These are phyloP conservation scores for Temnopleurus reevesii DNA, from an alignment of 53 echinoderm and acorn worm species.

Conservation along the genomic window DNA sequence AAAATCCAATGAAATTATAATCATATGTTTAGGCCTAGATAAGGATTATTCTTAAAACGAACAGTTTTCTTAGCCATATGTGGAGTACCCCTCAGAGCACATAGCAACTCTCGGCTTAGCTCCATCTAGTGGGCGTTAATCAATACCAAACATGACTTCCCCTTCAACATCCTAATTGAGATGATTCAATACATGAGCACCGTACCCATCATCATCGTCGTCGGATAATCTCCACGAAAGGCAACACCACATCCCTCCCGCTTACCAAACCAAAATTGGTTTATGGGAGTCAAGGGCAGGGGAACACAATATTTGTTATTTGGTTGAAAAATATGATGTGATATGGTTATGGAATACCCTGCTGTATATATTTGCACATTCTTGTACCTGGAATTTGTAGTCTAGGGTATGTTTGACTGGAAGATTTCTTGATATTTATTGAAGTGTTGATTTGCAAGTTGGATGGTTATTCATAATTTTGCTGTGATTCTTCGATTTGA, in stretches of 20 bases:
- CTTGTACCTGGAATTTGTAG: constrained; percentile 8
- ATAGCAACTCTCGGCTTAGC: not conserved
- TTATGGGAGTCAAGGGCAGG: constrained; percentile 14
- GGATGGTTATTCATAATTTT: no score
- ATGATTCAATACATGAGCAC: not conserved
- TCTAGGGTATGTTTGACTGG: not conserved
- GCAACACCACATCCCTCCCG: not conserved
- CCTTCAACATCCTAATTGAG: not conserved
- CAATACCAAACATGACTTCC: constrained; percentile 1
- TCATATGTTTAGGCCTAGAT: no score
- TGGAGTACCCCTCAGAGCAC: not conserved
- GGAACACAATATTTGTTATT: constrained; percentile 23
- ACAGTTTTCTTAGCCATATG: no score
- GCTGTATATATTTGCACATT: not conserved
- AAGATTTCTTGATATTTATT: no score
- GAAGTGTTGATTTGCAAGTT: no score
- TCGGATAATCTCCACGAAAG: not conserved
- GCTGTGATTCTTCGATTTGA: no score
- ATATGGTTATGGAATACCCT: not conserved
- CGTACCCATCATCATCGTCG: no score
- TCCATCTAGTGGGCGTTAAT: not conserved
- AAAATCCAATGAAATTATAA: no score
- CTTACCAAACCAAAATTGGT: constrained; percentile 18
- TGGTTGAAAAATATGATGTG: not conserved
- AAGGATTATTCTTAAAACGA: no score